Evolutionary conservation across 2,888 invertebrate genomes (phyloP), one percentile per base, ranked within the genome.

Genomic region (Tortricodes alternella): DNA sequence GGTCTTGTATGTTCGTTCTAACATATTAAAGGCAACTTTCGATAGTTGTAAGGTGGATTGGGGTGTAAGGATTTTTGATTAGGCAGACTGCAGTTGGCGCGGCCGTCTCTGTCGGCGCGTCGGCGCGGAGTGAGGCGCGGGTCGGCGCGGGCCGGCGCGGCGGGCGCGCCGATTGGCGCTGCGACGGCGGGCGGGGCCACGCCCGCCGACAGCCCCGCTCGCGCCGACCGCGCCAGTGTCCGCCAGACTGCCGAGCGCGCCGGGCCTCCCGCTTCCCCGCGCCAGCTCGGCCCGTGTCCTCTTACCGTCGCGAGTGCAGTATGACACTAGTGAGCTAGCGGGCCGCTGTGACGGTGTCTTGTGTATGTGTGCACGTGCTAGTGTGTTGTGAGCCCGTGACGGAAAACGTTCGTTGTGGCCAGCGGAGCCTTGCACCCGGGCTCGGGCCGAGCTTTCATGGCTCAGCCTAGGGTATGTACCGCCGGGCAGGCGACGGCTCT

Each of bases 391-490:
- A 80, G 85, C 84, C 87, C 85, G 88, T 85, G 86, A 85, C 78
- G 68, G 78, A 83, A 86, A 89, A 78, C 87, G 78, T 89, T 87
- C 89, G 89, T 87, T 85, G 90, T 90, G 89, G 91, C 90, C 88
- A 90, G 90, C 85, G 90, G 89, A 85, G 87, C 90, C 80, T 80
- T 89, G 83, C 89, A 88, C 89, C 89, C 90, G 84, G 89, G 85
- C 91, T 93, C 93, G 92, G 94, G 93, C 92, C 94, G 94, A 93
- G 94, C 93, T 93, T 94, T 93, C 94, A 96, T 96, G 96, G 95
- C 96, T 93, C 95, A 95, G 94, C 95, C 95, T 94, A 94, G 95
- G 95, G 96, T 95, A 94, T 92, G 95, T 93, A 88, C 64, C 61
- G n/a, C n/a, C 57, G 27, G n/a, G 9, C 27, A 27, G 27, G n/a